Base-by-base conservation (phyloP, 2,797 vertebrate genomes). In the Acipenser oxyrinchus region DNA sequence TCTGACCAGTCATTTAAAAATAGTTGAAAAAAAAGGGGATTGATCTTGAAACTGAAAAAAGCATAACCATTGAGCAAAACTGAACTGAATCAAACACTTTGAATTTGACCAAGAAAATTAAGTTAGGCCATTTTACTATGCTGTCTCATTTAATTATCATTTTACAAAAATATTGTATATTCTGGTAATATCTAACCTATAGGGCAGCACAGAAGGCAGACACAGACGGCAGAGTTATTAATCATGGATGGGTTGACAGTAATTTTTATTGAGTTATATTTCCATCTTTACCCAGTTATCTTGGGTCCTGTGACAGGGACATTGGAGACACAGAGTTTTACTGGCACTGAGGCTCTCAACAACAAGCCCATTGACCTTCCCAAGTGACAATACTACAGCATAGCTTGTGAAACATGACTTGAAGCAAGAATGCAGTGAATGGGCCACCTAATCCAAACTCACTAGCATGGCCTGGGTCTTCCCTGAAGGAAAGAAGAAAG, bases 211-310 rank as follows among this genome's bases (percentile, higher is more conserved):
- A 62, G 60, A 62, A 62, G 60, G 60, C 13, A 37, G 18, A 10
- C 18, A 62, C 60, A 62, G 60, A 62, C 48, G 13, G 60, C 11
- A 2, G 60, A 23, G 60, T 62, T 62, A 68, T 68, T 68, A 68
- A 68, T 68, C 67, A 68, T 51, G 10, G 51, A 15, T 48, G 52
- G 10, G n/a, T 49, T 68, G 67, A 68, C 67, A 68, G 67, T 63
- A 55, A 64, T 68, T 68, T 64, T 62, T 62, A 68, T 63, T 62
- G 62, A 61, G 63, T 63, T 62, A 68, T 63, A 68, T 68, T 68
- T 63, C 61, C 61, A 63, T 68, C 67, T 68, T 68, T 63, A 68
- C 63, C 67, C 67, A 68, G 67, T 68, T 68, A 68, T 60, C 15
- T 12, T 6, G 12, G 59, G 23, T 15, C 50, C 60, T 62, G 23